Evolutionary conservation across 2,113 vertebrate genomes (phyloP).

Genomic region (Oceanites oceanicus): DNA sequence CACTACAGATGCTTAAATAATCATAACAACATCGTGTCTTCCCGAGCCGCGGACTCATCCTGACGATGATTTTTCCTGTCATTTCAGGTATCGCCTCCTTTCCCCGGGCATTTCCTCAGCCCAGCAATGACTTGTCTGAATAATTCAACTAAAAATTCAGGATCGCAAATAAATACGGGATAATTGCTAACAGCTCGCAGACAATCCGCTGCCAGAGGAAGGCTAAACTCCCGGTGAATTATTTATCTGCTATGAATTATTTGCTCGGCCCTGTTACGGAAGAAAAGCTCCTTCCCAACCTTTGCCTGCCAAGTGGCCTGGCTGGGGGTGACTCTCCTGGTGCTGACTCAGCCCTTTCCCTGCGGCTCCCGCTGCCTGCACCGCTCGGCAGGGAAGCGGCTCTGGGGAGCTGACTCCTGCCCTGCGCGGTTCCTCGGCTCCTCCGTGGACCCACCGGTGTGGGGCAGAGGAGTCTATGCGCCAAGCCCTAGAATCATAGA

Average conservation of each 20-base stretch:
- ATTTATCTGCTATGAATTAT: conserved; percentile 25
- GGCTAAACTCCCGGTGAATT: conserved; percentile 5
- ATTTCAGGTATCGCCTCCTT: neutral
- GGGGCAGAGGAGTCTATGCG: neutral
- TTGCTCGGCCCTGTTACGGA: neutral
- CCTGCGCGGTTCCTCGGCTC: accelerated
- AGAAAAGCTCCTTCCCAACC: conserved; percentile 30
- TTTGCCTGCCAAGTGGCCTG: neutral
- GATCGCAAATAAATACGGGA: neutral
- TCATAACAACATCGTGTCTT: accelerated
- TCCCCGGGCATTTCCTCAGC: neutral
- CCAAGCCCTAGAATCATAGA: too few species aligned
- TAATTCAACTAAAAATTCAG: neutral
- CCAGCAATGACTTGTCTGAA: neutral
- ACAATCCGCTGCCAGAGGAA: neutral
- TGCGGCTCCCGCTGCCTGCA: neutral
- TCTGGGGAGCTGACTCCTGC: neutral
- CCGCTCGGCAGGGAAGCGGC: neutral
- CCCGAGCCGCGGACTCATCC: accelerated
- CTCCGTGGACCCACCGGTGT: accelerated
- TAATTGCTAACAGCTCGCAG: conserved; percentile 24
- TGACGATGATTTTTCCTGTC: neutral
- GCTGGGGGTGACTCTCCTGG: neutral
- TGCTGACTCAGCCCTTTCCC: conserved; percentile 26
- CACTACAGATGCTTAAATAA: neutral